Evolutionary conservation across 2,888 invertebrate species (phyloP).

Genomic region (Heteropelma amictum): DNA sequence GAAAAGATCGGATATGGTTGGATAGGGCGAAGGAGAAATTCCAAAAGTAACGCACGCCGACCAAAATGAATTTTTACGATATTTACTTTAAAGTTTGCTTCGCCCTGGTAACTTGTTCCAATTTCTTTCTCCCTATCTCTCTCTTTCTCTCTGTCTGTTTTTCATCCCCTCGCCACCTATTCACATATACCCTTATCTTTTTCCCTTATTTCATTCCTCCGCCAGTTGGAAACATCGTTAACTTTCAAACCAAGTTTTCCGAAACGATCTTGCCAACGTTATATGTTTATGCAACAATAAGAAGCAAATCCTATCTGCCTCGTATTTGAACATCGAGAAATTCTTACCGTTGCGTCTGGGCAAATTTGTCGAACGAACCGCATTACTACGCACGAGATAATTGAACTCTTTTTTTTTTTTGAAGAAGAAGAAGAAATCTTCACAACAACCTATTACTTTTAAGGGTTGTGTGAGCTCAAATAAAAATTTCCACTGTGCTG

Average conservation of each 20-base stretch:
- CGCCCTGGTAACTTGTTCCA: constrained; percentile 55
- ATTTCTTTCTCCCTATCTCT: constrained; percentile 16
- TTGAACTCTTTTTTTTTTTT: neutral
- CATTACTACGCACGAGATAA: neutral
- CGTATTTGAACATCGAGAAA: neutral
- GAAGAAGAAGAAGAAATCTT: no score
- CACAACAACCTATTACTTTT: no score
- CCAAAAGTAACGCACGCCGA: constrained; percentile 53
- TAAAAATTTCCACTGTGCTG: no score
- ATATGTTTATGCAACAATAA: constrained; percentile 28
- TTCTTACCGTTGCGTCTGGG: neutral
- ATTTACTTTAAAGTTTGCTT: constrained; percentile 64
- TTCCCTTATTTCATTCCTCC: constrained; percentile 36
- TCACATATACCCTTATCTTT: no score
- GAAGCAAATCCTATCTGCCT: constrained; percentile 15
- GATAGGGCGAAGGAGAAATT: constrained; percentile 35
- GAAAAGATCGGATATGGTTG: constrained; percentile 20
- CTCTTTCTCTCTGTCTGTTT: constrained; percentile 18
- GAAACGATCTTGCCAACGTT: constrained; percentile 28
- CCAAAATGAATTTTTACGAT: constrained; percentile 61
- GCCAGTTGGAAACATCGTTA: constrained; percentile 37
- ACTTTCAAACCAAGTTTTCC: constrained; percentile 44
- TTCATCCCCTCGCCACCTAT: constrained; percentile 19
- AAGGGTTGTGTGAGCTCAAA: no score
- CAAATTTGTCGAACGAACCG: neutral